Evolutionary conservation across 2,113 vertebrate species (phyloP).

Genomic region (Eonycteris spelaea): DNA sequence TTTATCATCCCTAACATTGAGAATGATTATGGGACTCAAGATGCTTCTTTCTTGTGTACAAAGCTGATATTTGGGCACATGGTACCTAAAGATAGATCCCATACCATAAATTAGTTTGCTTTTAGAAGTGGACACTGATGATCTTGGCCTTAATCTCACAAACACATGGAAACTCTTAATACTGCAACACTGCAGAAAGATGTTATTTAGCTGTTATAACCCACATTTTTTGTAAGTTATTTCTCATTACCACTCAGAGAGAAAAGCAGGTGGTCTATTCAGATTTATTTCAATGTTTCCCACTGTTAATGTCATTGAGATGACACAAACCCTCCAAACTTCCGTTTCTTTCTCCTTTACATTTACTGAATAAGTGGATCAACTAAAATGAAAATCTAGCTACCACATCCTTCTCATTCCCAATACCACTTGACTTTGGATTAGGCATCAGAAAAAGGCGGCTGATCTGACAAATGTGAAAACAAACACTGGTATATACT

Average conservation of each 20-base stretch:
- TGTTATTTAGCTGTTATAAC: neutral
- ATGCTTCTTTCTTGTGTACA: neutral
- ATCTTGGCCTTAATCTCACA: neutral
- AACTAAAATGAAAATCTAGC: neutral
- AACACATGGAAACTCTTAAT: conserved; percentile 1
- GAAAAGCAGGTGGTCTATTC: neutral
- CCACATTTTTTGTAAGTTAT: neutral
- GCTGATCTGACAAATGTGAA: neutral
- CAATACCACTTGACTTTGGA: neutral
- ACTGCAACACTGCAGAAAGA: neutral
- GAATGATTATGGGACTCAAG: neutral
- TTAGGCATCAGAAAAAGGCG: neutral
- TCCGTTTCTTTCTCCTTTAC: neutral
- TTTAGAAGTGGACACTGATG: neutral
- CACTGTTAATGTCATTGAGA: neutral
- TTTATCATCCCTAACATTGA: neutral
- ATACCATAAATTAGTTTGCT: neutral
- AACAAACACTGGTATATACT: neutral
- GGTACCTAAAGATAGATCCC: neutral
- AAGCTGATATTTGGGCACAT: neutral
- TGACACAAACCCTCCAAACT: neutral
- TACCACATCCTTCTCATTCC: neutral
- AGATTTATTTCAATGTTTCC: neutral
- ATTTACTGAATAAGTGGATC: neutral
- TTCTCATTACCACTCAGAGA: neutral